Conservation (phyloP, 2,888 invertebrate genomes). For the Formica aserva region DNA sequence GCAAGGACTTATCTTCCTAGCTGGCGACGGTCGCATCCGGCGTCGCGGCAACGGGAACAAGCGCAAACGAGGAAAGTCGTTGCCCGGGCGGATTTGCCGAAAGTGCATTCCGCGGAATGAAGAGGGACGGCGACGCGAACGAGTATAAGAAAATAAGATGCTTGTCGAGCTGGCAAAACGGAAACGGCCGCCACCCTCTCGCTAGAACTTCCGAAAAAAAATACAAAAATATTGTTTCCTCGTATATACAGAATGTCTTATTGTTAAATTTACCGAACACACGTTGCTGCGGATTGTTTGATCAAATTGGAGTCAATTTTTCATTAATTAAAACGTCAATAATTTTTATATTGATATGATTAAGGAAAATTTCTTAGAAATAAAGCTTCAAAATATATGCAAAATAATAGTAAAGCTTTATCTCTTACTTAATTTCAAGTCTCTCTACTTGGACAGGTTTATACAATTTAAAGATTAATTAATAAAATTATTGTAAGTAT, state of each 20-base stretch:
- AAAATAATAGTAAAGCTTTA: not conserved
- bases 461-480: not conserved
- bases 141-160: constrained; percentile 69
- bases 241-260: not conserved
- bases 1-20: constrained; percentile 67
- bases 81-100: constrained; percentile 69
- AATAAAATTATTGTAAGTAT: too few species aligned
- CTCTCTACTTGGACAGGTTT: not conserved
- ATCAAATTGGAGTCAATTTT: not conserved
- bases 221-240: constrained; percentile 11
- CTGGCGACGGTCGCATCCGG: constrained; percentile 55
- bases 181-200: constrained; percentile 17
- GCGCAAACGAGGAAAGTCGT: constrained; percentile 71
- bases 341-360: not conserved
- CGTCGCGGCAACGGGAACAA: constrained; percentile 37
- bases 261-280: not conserved
- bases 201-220: constrained; percentile 16
- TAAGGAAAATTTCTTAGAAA: not conserved
- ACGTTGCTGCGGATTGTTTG: not conserved
- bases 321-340: not conserved
- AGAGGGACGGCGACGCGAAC: constrained; percentile 57
- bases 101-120: constrained; percentile 61
- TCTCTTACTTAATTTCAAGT: not conserved
- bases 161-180: constrained; percentile 42
- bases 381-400: not conserved